Conservation (phyloP, 2,113 vertebrate species). For the Syrmaticus mikado region DNA sequence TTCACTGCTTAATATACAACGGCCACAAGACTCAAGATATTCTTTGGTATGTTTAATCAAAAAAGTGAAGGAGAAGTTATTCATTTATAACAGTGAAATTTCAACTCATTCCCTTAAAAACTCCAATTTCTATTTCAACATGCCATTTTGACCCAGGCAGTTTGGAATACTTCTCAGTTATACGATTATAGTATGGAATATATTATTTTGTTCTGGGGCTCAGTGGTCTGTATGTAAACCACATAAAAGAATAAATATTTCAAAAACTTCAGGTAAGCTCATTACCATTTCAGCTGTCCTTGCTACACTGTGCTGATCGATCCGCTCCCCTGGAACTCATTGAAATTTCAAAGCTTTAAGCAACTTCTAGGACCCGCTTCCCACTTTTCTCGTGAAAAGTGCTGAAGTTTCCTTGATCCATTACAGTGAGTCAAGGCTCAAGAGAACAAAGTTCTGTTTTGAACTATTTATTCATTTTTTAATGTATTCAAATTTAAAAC, state of each 20-base stretch:
- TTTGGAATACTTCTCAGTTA: background rate
- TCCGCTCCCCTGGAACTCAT: background rate
- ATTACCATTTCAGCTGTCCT: background rate
- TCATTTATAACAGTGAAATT: background rate
- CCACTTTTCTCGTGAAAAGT: background rate
- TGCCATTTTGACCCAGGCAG: background rate
- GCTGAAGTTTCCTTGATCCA: background rate
- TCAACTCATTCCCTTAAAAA: background rate
- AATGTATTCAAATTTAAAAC: background rate
- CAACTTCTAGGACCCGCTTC: background rate
- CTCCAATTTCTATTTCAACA: background rate
- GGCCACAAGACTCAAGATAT: background rate
- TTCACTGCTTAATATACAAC: background rate
- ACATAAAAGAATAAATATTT: background rate
- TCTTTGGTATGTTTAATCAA: background rate
- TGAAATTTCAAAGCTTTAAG: background rate
- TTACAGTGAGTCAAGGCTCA: background rate
- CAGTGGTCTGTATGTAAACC: background rate
- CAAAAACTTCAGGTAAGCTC: background rate
- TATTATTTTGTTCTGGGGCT: background rate
- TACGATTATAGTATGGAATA: background rate
- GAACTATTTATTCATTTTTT: background rate
- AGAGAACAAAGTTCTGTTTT: background rate
- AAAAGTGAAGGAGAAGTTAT: background rate
- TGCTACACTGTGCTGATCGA: background rate